Evolutionary conservation across 2,888 invertebrate species (phyloP).

Genomic region (Drosophila nigritarsus): DNA sequence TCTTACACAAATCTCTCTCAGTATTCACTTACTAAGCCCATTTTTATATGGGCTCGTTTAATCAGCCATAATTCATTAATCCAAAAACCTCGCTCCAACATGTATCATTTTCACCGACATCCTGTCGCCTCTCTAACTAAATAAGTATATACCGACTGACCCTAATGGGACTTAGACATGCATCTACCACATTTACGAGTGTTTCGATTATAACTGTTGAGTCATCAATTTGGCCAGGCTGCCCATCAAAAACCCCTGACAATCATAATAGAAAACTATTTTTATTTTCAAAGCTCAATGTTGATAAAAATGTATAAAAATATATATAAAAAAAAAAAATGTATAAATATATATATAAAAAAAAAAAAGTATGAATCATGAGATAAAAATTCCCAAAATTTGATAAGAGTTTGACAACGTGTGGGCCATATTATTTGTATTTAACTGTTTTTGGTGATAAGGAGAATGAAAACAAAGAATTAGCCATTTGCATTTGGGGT

Average conservation of each 20-base stretch:
- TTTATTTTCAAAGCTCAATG: constrained; percentile 52
- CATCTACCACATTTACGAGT: constrained; percentile 50
- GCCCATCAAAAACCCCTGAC: constrained; percentile 28
- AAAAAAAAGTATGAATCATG: constrained; percentile 42
- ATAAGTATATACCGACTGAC: constrained; percentile 29
- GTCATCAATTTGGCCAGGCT: constrained; percentile 48
- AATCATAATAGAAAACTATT: constrained; percentile 39
- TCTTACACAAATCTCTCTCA: constrained; percentile 20
- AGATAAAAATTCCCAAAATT: constrained; percentile 8
- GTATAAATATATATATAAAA: too few relatives aligned
- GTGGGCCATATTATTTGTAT: background rate
- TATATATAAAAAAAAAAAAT: constrained; percentile 8
- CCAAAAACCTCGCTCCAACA: constrained; percentile 20
- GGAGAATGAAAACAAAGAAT: background rate
- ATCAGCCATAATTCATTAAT: constrained; percentile 18
- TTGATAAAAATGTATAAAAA: constrained; percentile 12
- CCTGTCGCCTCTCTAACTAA: constrained; percentile 44
- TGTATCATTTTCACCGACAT: constrained; percentile 49
- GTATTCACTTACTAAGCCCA: background rate
- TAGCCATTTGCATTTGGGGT: constrained; percentile 1
- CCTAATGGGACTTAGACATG: constrained; percentile 74
- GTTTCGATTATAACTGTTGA: constrained; percentile 45
- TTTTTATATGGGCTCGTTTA: constrained; percentile 6
- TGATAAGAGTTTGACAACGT: constrained; percentile 40
- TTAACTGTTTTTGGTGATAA: constrained; percentile 5